Evolutionary conservation across 2,888 invertebrate species (phyloP), one percentile per base, ranked within the genome.

Genomic region (Agrenia bidenticulata): DNA sequence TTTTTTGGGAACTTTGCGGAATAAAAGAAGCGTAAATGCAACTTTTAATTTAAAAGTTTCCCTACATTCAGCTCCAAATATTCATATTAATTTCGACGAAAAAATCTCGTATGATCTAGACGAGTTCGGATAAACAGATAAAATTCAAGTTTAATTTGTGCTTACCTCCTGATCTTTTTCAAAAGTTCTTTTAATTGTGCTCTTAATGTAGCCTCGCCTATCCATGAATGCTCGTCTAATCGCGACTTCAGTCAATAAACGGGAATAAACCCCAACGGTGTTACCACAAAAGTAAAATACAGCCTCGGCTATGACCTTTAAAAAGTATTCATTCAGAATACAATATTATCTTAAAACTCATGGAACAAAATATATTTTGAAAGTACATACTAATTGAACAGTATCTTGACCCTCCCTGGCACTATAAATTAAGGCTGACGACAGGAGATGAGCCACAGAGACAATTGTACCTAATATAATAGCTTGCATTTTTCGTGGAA

Each of bases 181-280:
- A 78, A 88, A 89, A 73, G 89, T 88, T 23, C 93, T 81, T 75
- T 90, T 85, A 53, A 90, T 82, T 56, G 91, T 93, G 60, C 90
- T 89, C 79, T 93, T 90, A 19, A 94, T 89, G 77, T 89, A 92
- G 42, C 89, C 90, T 67, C 94, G 82, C 41, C 92, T 85, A 78
- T 94, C 94, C 63, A 94, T 82, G 79, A 95, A 95, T 1, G 94
- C 91, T 69, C 90, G 84, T 68, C 94, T 83, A 70, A 92, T 89
- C 19, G 91, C 89, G 53, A 94, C 88, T 81, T 95, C 94, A 72
- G 90, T 90, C 85, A 94, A 87, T 74, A 90, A 86, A 61, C 92
- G 87, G 80, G 92, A 92, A 81, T 90, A 93, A n/a, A 92, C 81
- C 1, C 95, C 94, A 79, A 94, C 84, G 15, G 87, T 82, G 79